These are phyloP conservation scores for Lepas anatifera DNA, from an alignment of 2,888 invertebrate genomes.

Conservation along the genomic window DNA sequence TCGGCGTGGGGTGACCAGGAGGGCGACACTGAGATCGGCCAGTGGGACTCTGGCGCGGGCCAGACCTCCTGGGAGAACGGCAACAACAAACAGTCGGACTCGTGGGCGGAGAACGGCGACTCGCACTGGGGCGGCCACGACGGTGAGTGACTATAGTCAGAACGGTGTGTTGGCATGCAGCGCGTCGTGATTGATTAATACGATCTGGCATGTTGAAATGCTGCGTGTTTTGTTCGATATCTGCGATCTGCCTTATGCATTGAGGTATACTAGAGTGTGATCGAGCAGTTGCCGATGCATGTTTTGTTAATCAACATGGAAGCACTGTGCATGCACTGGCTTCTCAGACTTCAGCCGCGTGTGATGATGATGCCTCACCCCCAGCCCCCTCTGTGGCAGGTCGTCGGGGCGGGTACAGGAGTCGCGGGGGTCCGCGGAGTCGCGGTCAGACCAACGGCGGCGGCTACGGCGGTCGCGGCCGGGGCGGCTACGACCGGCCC, in stretches of 20 bases:
- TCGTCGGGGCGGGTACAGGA: neutral
- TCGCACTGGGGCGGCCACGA: neutral
- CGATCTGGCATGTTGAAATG: too few species aligned
- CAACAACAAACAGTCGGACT: neutral
- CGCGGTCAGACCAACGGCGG: slow-evolving; percentile 1
- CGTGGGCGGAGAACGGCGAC: neutral
- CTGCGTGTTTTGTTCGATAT: too few species aligned
- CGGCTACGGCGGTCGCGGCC: slow-evolving; percentile 12
- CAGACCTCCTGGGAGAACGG: slow-evolving; percentile 13
- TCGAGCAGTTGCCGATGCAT: too few species aligned
- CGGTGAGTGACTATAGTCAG: neutral
- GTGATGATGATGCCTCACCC: too few species aligned
- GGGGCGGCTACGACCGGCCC: slow-evolving; percentile 3
- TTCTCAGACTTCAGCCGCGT: too few species aligned
- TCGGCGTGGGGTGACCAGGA: slow-evolving; percentile 16
- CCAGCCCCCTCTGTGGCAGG: too few species aligned
- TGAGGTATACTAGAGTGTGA: too few species aligned
- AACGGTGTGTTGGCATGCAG: too few species aligned
- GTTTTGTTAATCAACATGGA: too few species aligned
- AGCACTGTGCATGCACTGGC: too few species aligned
- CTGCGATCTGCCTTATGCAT: too few species aligned
- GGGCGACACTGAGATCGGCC: slow-evolving; percentile 21
- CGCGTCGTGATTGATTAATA: too few species aligned
- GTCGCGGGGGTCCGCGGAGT: slow-evolving; percentile 14
- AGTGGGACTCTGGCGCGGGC: neutral